Base-by-base conservation (phyloP, 35 echinoderm and acorn worm species). In the Lytechinus variegatus region DNA sequence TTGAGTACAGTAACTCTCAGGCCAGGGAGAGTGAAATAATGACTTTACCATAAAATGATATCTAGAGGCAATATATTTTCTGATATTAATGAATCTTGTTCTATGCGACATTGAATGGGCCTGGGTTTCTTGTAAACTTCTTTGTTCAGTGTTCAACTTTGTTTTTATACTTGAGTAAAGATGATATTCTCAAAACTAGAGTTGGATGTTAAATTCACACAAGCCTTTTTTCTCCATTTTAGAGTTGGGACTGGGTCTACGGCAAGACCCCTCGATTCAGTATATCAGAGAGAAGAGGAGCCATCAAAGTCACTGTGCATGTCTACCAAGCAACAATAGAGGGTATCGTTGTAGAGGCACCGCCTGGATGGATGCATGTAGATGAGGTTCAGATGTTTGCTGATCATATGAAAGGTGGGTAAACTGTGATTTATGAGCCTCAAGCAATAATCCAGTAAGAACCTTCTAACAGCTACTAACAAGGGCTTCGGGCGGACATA, bases 191-290 rank as follows among this genome's bases (percentile, higher is more conserved):
- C 1, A 9, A 58, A 13, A 13, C 8, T 58, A 2, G n/a, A n/a
- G n/a, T n/a, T n/a, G n/a, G 56, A 58, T 44, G 56, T 58, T 13
- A 58, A 58, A 10, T 58, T 58, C 56, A 14, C 14, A 66, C 4
- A 12, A 66, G 60, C 19, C 1, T 66, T 16, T 16, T 13, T 71
- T 71, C 61, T 71, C 24, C 13, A 44, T 29, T 94, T 2, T 87
- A 99, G 98, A 94, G 89, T 24, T 99, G 98, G 98, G 27, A 97
- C 9, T 99, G 98, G 98, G 28, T 97, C 4, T 99, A 96, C 93
- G 98, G 98, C 8, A 98, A 97, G 60, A 98, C 98, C 16, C 98
- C 98, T n/a, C 89, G 95, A 19, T 99, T 99, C 96, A 97, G 94
- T 24, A 95, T 99, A n/a, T 57, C 94, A 52, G 94, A 92, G 92